Conservation (phyloP, 1,140 invertebrate species). For the Drosophila tristis region DNA sequence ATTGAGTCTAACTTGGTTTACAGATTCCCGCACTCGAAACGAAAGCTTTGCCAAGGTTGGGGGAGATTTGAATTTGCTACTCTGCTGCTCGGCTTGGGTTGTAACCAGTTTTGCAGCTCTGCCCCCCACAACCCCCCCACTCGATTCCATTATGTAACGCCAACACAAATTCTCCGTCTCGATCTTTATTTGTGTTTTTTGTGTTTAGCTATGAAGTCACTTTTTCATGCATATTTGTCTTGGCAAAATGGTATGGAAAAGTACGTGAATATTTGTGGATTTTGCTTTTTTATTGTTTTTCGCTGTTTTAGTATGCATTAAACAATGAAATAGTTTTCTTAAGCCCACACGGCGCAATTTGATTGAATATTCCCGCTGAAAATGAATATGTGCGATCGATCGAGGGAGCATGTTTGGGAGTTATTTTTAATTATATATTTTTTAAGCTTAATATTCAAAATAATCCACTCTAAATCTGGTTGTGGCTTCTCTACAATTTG, state of each 20-base stretch:
- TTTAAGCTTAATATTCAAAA: background rate
- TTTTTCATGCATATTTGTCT: conserved; percentile 18
- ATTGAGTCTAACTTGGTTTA: conserved; percentile 1
- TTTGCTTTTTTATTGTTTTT: conserved; percentile 9
- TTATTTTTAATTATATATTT: conserved; percentile 15
- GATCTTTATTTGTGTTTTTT: conserved; percentile 27
- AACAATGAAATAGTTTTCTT: conserved; percentile 6
- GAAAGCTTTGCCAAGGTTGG: conserved; percentile 24
- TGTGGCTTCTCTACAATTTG: too few species aligned
- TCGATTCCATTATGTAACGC: conserved; percentile 48
- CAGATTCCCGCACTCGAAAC: background rate
- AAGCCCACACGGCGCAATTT: background rate
- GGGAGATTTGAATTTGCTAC: conserved; percentile 20
- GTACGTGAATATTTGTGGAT: conserved; percentile 50
- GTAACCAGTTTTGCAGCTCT: conserved; percentile 57
- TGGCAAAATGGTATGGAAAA: conserved; percentile 2
- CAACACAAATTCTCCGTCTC: conserved; percentile 15
- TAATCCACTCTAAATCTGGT: too few species aligned
- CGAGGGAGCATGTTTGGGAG: background rate
- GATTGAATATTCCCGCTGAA: too few species aligned
- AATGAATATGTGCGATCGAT: background rate
- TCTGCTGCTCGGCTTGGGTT: background rate
- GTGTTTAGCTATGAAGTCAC: conserved; percentile 52
- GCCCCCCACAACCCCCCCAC: conserved; percentile 4
- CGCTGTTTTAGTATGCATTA: background rate